A percentile compares a stretch with the other conserved stretches of the same genome.
These are phyloP conservation scores for Amazona vittata DNA, from an alignment of 2,113 vertebrate species.

Conservation along the genomic window DNA sequence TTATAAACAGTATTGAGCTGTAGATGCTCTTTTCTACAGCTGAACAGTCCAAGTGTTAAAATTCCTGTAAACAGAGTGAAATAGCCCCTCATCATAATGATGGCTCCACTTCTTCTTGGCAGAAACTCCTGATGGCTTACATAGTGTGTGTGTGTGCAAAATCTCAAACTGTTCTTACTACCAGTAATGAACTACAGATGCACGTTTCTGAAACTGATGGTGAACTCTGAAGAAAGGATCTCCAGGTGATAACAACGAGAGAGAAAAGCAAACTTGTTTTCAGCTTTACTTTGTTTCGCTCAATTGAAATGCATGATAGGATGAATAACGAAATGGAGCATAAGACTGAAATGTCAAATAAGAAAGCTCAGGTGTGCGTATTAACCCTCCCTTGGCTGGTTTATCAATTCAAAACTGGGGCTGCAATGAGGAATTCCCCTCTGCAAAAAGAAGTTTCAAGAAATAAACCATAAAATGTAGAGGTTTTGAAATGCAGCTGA, in stretches of 20 bases:
- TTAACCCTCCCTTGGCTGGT: neutral
- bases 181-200: neutral
- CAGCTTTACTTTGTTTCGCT: slow-evolving; percentile 7
- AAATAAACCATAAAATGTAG: neutral
- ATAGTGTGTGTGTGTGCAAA: neutral
- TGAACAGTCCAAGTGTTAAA: neutral
- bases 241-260: neutral
- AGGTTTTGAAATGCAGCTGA: neutral
- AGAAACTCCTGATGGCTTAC: neutral
- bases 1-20: neutral
- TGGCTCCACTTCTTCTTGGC: neutral
- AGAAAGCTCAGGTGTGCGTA: neutral
- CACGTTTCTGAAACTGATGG: neutral
- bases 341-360: neutral
- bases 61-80: neutral
- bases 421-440: neutral
- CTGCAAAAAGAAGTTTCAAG: neutral
- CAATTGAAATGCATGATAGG: neutral
- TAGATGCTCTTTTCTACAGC: neutral
- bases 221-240: neutral
- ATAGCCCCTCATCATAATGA: neutral
- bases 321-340: neutral
- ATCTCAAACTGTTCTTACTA: neutral
- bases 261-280: neutral
- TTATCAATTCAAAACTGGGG: neutral